phyloP scores from a whole-genome alignment of 2,113 vertebrate genomes.

The Eublepharis macularius region DNA sequence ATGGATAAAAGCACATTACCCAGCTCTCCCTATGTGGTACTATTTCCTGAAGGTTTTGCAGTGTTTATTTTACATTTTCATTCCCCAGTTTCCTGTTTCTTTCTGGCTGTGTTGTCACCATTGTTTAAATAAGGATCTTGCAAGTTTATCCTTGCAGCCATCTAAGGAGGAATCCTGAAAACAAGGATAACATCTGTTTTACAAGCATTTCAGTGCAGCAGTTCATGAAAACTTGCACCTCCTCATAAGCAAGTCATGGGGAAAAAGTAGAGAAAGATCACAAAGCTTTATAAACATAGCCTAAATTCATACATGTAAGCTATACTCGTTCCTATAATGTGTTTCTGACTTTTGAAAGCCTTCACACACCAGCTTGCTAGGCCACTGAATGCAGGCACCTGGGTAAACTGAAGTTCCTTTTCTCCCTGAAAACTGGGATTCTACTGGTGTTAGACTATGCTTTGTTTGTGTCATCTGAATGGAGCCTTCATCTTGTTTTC shows the following conservation, averaged over 20 bases:
- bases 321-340: too few species aligned
- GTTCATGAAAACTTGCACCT: background rate
- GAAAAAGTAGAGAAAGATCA: background rate
- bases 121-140: conserved; percentile 18
- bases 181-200: background rate
- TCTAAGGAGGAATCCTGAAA: background rate
- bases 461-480: too few species aligned
- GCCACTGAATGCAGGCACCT: too few species aligned
- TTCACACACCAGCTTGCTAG: too few species aligned
- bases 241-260: background rate
- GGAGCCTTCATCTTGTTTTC: too few species aligned
- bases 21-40: background rate
- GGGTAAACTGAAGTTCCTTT: too few species aligned
- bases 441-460: too few species aligned
- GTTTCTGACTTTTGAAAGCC: too few species aligned
- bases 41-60: conserved; percentile 21
- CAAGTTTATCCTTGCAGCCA: background rate
- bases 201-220: background rate
- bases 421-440: too few species aligned
- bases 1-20: conserved; percentile 26
- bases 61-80: conserved; percentile 5
- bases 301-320: background rate
- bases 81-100: conserved; percentile 16
- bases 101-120: conserved; percentile 1
- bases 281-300: background rate